Percentiles rank a stretch among this genome's conserved stretches.
Conservation (phyloP, 2,797 vertebrate species). For the Diglossa cyanea region DNA sequence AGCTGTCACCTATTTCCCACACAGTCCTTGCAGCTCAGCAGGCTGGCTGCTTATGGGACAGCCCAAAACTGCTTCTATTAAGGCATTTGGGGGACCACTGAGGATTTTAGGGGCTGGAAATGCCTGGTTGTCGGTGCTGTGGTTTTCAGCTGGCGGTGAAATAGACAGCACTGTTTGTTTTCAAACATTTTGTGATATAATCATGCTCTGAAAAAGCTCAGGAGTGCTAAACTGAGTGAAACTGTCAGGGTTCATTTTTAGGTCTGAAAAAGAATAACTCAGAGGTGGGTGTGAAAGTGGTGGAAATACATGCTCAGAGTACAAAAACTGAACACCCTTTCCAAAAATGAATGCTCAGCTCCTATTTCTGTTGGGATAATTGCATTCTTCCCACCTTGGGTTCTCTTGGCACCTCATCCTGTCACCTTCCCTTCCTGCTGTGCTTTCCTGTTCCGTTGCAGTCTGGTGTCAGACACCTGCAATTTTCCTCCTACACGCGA, state of each 20-base stretch:
- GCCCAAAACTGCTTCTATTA: background rate
- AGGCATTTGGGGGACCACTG: background rate
- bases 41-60: background rate
- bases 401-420: background rate
- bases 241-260: background rate
- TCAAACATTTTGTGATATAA: background rate
- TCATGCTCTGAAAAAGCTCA: background rate
- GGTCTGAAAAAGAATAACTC: background rate
- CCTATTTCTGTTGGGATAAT: constrained; percentile 24
- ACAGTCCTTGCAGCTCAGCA: rapidly evolving
- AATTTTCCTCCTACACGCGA: rapidly evolving
- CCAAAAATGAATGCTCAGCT: background rate
- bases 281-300: background rate
- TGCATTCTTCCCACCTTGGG: background rate
- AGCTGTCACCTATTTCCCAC: background rate
- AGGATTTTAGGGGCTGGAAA: background rate
- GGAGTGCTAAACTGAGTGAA: background rate
- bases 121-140: background rate
- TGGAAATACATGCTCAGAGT: background rate
- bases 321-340: background rate
- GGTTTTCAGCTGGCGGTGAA: background rate
- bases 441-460: background rate
- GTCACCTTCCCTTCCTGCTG: background rate
- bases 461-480: background rate
- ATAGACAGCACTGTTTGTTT: background rate